Evolutionary conservation across 1,140 invertebrate genomes (phyloP), one percentile per base, ranked within the genome.

Genomic region (Caerostris darwini): DNA sequence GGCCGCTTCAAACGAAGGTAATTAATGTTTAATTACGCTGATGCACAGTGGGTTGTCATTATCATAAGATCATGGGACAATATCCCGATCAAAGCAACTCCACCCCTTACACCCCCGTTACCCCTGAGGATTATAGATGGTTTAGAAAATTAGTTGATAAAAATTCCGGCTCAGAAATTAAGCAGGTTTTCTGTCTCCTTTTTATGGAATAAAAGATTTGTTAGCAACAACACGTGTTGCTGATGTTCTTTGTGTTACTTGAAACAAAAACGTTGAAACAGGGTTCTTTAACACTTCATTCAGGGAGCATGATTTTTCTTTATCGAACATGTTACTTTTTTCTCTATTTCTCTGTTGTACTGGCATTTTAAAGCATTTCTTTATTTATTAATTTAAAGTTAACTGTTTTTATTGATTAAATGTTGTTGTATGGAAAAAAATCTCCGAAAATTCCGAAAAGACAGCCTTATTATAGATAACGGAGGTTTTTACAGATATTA

Each of bases 1-100:
- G 53, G 54, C 17, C 57, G 82, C 17, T 83, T 50, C 56, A 64
- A 57, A 64, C 50, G 58, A 8, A 92, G 82, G 90, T 92, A 92
- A 85, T 92, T 92, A 92, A 90, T 81, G 58, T 85, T 92, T 92
- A 92, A 92, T 92, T 92, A 92, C 82, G n/a, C 53, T 17, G n/a
- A 59, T 81, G 69, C 67, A 17, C 87, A 34, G 50, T 69, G 50
- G 50, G 67, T 71, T 90, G 87, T 90, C 87, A 90, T 90, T 90
- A 69, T 71, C 50, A 19, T 90, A 90, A n/a, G 54, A 71, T 64
- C 87, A 59, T 69, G 61, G 50, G 64, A 69, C 61, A 61, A 90
- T 7, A 61, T 17, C 17, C 50, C 34, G 71, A 89, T 89, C 53
- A 50, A 50, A 71, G 19, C 34, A 2, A 34, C 34, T 71, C 69